A percentile compares a stretch with the other conserved stretches of the same genome.
Conservation (phyloP, 2,797 vertebrate genomes). For the Hoplostethus mediterraneus region DNA sequence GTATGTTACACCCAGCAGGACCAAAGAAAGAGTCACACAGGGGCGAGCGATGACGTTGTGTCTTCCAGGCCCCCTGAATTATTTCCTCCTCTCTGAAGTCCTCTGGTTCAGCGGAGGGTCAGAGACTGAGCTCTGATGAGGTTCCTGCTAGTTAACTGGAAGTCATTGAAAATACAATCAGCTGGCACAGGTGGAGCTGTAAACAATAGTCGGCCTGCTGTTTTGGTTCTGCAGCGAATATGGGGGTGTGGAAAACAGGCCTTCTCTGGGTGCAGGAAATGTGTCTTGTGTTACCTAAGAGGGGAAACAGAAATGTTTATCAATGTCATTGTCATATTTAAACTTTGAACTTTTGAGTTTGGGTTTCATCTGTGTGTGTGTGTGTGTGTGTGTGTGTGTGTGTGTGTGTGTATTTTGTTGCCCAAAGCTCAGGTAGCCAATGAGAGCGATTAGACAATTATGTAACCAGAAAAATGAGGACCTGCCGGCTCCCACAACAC, state of each 20-base stretch:
- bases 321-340: not conserved
- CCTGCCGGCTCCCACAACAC: slow-evolving; percentile 13
- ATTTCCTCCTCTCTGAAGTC: slow-evolving; percentile 61
- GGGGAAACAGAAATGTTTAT: slow-evolving; percentile 12
- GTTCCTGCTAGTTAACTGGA: slow-evolving; percentile 64
- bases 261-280: not conserved
- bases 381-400: slow-evolving; percentile 6
- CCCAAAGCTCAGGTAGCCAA: slow-evolving; percentile 30
- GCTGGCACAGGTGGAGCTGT: slow-evolving; percentile 28
- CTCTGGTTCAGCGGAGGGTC: slow-evolving; percentile 14
- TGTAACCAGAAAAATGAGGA: slow-evolving; percentile 38
- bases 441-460: slow-evolving; percentile 38
- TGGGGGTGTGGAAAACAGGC: slow-evolving; percentile 4
- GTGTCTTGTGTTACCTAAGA: slow-evolving; percentile 32
- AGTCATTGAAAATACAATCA: slow-evolving; percentile 65
- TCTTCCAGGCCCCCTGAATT: slow-evolving; percentile 45
- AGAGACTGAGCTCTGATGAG: slow-evolving; percentile 35
- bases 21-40: slow-evolving; percentile 11
- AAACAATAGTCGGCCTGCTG: slow-evolving; percentile 41
- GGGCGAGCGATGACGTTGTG: slow-evolving; percentile 9
- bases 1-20: slow-evolving; percentile 6
- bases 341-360: slow-evolving; percentile 17
- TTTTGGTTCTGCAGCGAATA: slow-evolving; percentile 5
- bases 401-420: slow-evolving; percentile 19
- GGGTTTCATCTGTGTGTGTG: not conserved